Evolutionary conservation across 2,797 vertebrate species (phyloP).

Genomic region (Sebastes itinus): DNA sequence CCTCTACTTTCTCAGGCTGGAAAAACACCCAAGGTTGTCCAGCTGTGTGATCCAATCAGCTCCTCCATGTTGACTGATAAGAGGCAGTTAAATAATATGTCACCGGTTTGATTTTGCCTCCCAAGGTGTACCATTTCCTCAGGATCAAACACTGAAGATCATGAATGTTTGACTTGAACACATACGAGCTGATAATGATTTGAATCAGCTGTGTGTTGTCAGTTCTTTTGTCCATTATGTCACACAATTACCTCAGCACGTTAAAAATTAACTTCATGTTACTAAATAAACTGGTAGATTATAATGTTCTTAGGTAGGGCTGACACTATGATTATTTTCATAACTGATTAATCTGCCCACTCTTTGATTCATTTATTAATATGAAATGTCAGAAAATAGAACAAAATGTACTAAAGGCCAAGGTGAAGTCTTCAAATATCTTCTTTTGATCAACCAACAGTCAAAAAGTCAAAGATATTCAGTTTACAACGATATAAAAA

Average conservation of each 20-base stretch:
- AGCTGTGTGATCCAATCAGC: slow-evolving; percentile 30
- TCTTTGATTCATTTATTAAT: background rate
- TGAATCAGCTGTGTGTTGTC: background rate
- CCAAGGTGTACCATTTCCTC: background rate
- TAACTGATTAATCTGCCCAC: background rate
- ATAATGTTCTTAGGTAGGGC: background rate
- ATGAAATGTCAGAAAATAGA: background rate
- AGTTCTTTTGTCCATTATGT: slow-evolving; percentile 15
- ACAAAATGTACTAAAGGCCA: background rate
- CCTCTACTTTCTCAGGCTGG: slow-evolving; percentile 18
- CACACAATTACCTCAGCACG: background rate
- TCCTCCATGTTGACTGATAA: slow-evolving; percentile 55
- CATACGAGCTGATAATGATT: background rate
- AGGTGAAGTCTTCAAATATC: background rate
- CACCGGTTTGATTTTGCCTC: background rate
- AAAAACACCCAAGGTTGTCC: slow-evolving; percentile 50
- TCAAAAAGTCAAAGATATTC: background rate
- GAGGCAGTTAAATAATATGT: slow-evolving; percentile 47
- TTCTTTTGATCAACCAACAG: background rate
- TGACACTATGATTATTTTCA: background rate
- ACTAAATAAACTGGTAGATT: slow-evolving; percentile 3
- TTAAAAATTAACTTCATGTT: slow-evolving; percentile 31
- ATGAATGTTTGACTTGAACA: slow-evolving; percentile 26
- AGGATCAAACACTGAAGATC: background rate
- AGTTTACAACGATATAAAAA: background rate